Conservation (phyloP, 2,888 invertebrate genomes). For the Dasypolia templi region DNA sequence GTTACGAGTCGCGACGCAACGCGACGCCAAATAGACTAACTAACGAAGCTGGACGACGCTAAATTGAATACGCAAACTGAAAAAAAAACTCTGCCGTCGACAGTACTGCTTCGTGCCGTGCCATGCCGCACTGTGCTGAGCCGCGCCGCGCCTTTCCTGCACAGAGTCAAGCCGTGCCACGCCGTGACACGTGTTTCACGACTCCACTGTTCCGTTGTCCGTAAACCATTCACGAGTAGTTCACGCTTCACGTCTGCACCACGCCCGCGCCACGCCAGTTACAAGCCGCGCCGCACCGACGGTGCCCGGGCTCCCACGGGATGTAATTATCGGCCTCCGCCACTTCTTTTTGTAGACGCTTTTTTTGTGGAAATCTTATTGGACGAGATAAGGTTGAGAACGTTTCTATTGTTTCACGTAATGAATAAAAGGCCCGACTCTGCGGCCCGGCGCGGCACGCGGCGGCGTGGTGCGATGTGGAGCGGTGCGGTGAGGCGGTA, state of each 20-base stretch:
- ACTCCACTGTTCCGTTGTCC: not conserved
- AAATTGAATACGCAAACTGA: conserved; percentile 69
- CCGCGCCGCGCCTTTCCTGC: not conserved
- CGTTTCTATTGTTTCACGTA: conserved; percentile 67
- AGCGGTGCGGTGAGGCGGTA: not conserved
- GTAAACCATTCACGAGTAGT: not conserved
- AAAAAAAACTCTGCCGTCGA: conserved; percentile 57
- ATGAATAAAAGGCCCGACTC: conserved; percentile 63
- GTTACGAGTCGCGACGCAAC: conserved; percentile 55
- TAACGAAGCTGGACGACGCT: conserved; percentile 67
- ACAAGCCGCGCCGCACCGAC: not conserved
- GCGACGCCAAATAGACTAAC: conserved; percentile 65
- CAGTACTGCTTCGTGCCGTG: not conserved
- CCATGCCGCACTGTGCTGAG: not conserved
- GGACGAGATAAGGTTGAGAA: conserved; percentile 69
- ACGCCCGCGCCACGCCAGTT: not conserved
- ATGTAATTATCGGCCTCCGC: conserved; percentile 68
- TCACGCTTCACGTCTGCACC: not conserved
- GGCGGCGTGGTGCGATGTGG: not conserved
- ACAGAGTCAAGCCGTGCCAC: no score
- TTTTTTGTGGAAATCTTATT: conserved; percentile 70
- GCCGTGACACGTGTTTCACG: not conserved
- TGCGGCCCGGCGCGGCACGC: not conserved
- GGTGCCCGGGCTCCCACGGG: conserved; percentile 57
- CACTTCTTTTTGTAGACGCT: conserved; percentile 63